phyloP scores from a whole-genome alignment of 2,888 invertebrate genomes.

The Luffia ferchaultella region DNA sequence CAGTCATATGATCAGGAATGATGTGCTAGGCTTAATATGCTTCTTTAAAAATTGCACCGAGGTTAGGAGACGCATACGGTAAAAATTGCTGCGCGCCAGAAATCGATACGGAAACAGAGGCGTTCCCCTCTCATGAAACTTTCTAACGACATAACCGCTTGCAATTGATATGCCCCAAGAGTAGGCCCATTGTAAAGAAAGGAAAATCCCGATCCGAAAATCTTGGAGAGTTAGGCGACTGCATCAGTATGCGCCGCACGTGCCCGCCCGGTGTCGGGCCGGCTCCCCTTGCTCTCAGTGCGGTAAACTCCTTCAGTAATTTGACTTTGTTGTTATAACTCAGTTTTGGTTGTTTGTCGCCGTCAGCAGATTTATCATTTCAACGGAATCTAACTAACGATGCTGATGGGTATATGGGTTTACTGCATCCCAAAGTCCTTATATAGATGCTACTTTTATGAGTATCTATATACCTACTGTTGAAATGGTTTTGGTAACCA shows the following conservation, averaged over 20 bases:
- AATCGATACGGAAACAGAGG: slow-evolving; percentile 40
- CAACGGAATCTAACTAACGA: slow-evolving; percentile 14
- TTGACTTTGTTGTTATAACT: slow-evolving; percentile 66
- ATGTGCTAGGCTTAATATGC: no score
- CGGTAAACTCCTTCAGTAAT: slow-evolving; percentile 63
- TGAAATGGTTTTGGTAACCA: no score
- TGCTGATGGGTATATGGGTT: no score
- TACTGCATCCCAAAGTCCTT: no score
- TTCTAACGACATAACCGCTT: slow-evolving; percentile 67
- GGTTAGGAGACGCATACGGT: not conserved
- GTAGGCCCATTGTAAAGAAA: slow-evolving; percentile 67
- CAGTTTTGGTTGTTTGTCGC: slow-evolving; percentile 61
- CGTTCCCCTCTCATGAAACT: slow-evolving; percentile 45
- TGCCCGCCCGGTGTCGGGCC: slow-evolving; percentile 44
- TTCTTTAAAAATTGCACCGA: not conserved
- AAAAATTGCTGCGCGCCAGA: slow-evolving; percentile 20
- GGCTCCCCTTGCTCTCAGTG: slow-evolving; percentile 28
- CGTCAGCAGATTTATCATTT: slow-evolving; percentile 59
- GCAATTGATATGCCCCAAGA: slow-evolving; percentile 66
- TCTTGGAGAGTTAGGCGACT: slow-evolving; percentile 57
- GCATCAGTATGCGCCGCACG: slow-evolving; percentile 56
- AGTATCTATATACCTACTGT: no score
- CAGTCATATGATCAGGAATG: no score
- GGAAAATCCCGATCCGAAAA: slow-evolving; percentile 65
- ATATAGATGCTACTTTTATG: no score